Evolutionary conservation across 2,113 vertebrate species (phyloP).

Genomic region (Uria lomvia): DNA sequence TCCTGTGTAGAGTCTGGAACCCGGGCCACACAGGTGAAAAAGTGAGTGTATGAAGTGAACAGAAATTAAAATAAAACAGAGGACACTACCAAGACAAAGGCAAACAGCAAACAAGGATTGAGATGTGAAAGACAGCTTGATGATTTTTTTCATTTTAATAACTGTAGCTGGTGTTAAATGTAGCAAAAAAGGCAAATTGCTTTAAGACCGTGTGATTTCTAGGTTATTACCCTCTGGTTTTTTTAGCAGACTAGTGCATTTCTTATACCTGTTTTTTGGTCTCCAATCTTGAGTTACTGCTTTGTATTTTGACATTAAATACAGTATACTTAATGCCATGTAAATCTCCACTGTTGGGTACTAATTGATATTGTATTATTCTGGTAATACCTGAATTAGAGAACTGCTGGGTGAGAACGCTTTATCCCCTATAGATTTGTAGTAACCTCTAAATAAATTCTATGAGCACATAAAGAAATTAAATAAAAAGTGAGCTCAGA

Average conservation of each 20-base stretch:
- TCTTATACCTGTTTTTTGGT: background rate
- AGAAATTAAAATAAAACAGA: background rate
- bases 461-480: background rate
- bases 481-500: background rate
- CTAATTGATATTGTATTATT: background rate
- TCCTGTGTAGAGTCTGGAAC: background rate
- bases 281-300: background rate
- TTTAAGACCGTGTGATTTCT: background rate
- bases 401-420: background rate
- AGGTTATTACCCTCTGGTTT: background rate
- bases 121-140: background rate
- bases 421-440: background rate
- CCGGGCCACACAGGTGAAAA: background rate
- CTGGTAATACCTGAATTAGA: background rate
- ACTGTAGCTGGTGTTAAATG: background rate
- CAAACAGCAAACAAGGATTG: background rate
- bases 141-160: slow-evolving; percentile 3
- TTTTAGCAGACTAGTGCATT: background rate
- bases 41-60: background rate
- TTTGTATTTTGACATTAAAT: slow-evolving; percentile 3
- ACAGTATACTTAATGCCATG: background rate
- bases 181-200: slow-evolving; percentile 2
- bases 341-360: background rate
- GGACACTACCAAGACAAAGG: background rate
- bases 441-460: background rate